Evolutionary conservation across 2,888 invertebrate genomes (phyloP).

Genomic region (Pseudanteris insignis): DNA sequence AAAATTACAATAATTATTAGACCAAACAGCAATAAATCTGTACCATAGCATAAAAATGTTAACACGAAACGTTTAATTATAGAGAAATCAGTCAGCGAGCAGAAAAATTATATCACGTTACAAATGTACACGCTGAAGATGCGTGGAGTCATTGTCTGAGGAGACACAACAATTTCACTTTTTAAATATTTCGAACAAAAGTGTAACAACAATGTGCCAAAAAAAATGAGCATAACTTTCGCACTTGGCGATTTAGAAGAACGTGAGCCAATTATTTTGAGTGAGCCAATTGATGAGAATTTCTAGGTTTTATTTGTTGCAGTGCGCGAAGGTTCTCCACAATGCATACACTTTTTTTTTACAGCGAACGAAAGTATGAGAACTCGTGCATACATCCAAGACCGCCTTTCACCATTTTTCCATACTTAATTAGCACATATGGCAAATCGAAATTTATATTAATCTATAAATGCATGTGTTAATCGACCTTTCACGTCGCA

Average conservation of each 20-base stretch:
- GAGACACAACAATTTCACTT: conserved; percentile 37
- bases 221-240: conserved; percentile 21
- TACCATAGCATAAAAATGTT: conserved; percentile 16
- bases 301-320: conserved; percentile 49
- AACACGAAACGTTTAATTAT: conserved; percentile 28
- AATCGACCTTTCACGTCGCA: conserved; percentile 13
- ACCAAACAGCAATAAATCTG: conserved; percentile 24
- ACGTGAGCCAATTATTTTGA: conserved; percentile 25
- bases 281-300: conserved; percentile 47
- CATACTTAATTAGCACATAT: conserved; percentile 40
- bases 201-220: conserved; percentile 34
- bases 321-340: conserved; percentile 6
- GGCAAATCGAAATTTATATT: conserved; percentile 35
- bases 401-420: conserved; percentile 49
- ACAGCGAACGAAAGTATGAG: conserved; percentile 57
- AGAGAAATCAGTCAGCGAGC: conserved; percentile 37
- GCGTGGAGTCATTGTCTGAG: conserved; percentile 14
- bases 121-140: conserved; percentile 3
- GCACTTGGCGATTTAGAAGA: conserved; percentile 20
- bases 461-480: conserved; percentile 8
- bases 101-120: conserved; percentile 29
- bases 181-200: conserved; percentile 38
- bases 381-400: conserved; percentile 51
- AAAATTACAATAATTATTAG: conserved; percentile 31
- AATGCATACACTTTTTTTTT: conserved; percentile 48